Conservation (phyloP, 2,888 invertebrate genomes). For the Siphonodentalium dalli region DNA sequence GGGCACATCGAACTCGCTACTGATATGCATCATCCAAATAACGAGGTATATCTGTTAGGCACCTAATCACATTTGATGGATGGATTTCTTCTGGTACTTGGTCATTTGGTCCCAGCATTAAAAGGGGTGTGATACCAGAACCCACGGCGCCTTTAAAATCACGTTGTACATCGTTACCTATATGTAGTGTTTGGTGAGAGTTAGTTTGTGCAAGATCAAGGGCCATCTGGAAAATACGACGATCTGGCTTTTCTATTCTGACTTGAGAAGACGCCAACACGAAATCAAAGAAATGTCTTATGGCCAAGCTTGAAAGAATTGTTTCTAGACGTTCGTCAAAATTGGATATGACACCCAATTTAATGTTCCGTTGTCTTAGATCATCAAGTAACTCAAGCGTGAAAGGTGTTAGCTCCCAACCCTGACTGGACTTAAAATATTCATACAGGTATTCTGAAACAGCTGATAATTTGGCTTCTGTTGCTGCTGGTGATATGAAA, state of each 20-base stretch:
- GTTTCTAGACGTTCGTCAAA: conserved; percentile 82
- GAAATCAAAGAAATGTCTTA: conserved; percentile 81
- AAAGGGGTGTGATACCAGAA: conserved; percentile 78
- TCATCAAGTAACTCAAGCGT: conserved; percentile 29
- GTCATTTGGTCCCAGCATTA: too few species aligned
- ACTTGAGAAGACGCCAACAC: conserved; percentile 80
- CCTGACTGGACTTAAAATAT: conserved; percentile 75
- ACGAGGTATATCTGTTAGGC: too few species aligned
- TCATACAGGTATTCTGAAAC: conserved; percentile 61
- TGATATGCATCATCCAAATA: too few species aligned
- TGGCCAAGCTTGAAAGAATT: conserved; percentile 73
- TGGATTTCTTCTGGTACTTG: too few species aligned
- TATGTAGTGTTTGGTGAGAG: conserved; percentile 77
- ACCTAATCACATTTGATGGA: too few species aligned
- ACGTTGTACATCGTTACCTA: conserved; percentile 79
- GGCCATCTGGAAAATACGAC: conserved; percentile 76
- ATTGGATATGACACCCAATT: conserved; percentile 84
- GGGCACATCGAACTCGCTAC: too few species aligned
- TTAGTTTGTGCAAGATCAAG: conserved; percentile 66
- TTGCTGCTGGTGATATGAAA: conserved; percentile 68
- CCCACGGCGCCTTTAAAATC: conserved; percentile 81
- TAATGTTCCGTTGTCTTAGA: conserved; percentile 36
- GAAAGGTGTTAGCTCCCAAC: conserved; percentile 73
- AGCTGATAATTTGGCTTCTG: conserved; percentile 32
- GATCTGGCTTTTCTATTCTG: conserved; percentile 78